A percentile compares a stretch with the other conserved stretches of the same genome.
These are phyloP conservation scores for Sussaba pulchella DNA, from an alignment of 2,888 invertebrate genomes.

Conservation along the genomic window DNA sequence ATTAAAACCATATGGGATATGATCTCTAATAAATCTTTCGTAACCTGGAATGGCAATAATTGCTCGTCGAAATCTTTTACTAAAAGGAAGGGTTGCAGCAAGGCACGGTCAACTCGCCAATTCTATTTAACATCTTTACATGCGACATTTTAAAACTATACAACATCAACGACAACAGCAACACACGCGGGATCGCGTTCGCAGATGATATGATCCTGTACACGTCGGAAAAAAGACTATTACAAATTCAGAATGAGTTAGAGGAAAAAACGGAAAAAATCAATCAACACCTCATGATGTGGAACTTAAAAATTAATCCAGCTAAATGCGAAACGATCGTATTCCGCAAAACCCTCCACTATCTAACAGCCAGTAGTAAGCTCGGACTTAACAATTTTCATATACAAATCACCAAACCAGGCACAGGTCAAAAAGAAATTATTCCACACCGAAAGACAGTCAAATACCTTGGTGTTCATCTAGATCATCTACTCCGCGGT, in stretches of 20 bases:
- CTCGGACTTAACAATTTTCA: too few species aligned
- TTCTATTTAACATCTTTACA: conserved; percentile 65
- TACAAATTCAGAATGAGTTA: too few species aligned
- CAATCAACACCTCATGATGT: too few species aligned
- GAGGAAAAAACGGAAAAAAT: too few species aligned
- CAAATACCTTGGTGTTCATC: conserved; percentile 44
- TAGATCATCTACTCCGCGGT: conserved; percentile 40
- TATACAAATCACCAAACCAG: not conserved
- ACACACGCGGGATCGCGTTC: conserved; percentile 42
- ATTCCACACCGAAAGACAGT: conserved; percentile 2
- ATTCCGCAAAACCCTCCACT: too few species aligned
- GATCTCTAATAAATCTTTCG: conserved; percentile 52
- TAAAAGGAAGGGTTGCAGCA: conserved; percentile 47
- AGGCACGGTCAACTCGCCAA: too few species aligned
- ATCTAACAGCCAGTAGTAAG: too few species aligned
- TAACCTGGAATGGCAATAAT: conserved; percentile 3
- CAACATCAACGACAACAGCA: too few species aligned
- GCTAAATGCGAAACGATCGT: too few species aligned
- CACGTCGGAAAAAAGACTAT: too few species aligned
- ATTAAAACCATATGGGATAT: conserved; percentile 50
- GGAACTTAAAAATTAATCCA: too few species aligned
- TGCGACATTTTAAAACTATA: conserved; percentile 52
- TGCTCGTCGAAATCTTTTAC: conserved; percentile 5
- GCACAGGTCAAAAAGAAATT: not conserved
- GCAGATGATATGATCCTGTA: conserved; percentile 63